These are phyloP conservation scores for Temnothorax ravouxi DNA, from an alignment of 2,888 invertebrate species.

Conservation along the genomic window DNA sequence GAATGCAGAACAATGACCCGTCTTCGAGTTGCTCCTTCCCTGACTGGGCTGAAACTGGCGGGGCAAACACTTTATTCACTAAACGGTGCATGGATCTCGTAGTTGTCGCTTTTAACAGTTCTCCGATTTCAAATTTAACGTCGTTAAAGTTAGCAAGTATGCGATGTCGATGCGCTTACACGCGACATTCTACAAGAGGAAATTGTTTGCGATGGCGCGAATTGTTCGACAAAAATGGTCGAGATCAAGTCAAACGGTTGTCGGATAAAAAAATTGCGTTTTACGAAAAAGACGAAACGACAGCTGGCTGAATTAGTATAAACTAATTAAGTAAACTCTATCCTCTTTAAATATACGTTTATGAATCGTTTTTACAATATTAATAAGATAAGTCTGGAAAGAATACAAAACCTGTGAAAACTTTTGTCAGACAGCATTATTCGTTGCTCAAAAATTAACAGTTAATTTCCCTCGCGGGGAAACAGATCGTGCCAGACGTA, in stretches of 20 bases:
- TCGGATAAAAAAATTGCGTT: background rate
- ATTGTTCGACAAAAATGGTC: background rate
- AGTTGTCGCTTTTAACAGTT: constrained; percentile 17
- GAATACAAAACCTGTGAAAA: background rate
- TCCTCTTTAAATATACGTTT: background rate
- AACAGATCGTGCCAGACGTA: constrained; percentile 9
- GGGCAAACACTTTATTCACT: constrained; percentile 46
- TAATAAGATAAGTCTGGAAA: background rate
- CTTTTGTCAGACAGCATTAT: background rate
- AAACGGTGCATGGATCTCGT: constrained; percentile 8
- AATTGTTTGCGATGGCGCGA: background rate
- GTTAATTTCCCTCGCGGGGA: constrained; percentile 16
- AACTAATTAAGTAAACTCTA: background rate
- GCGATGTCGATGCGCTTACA: background rate
- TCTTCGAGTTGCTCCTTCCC: constrained; percentile 40
- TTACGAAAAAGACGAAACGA: background rate
- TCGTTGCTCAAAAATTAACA: background rate
- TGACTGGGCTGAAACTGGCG: constrained; percentile 23
- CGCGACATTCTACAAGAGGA: background rate
- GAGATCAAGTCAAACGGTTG: background rate
- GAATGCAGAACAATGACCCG: constrained; percentile 61
- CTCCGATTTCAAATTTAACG: constrained; percentile 41
- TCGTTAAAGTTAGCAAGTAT: constrained; percentile 28
- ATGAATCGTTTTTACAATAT: background rate
- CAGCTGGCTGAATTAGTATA: background rate